Conservation (phyloP, 2,797 vertebrate genomes). For the Rhyacichthys aspro region DNA sequence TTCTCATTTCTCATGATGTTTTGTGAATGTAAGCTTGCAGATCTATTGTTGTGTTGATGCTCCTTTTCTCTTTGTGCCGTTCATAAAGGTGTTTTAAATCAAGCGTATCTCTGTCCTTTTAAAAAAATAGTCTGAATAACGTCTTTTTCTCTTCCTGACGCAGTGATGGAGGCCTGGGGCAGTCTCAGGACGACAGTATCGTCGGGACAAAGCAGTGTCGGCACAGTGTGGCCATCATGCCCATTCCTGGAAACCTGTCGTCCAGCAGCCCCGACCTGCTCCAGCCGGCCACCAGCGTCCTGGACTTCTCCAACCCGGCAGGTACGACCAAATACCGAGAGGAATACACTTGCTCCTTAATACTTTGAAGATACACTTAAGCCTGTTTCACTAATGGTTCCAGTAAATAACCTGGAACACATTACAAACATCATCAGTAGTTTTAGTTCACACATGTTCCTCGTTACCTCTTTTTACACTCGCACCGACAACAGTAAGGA, state of each 20-base stretch:
- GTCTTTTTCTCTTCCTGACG: slow-evolving; percentile 5
- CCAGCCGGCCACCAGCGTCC: slow-evolving; percentile 88
- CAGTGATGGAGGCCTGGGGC: slow-evolving; percentile 90
- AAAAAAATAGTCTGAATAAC: slow-evolving; percentile 12
- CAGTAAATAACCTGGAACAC: too few relatives aligned
- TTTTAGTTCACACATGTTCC: too few relatives aligned
- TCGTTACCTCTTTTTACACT: too few relatives aligned
- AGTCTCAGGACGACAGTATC: slow-evolving; percentile 98
- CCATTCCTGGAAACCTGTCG: slow-evolving; percentile 91
- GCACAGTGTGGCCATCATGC: slow-evolving; percentile 96
- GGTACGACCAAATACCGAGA: slow-evolving; percentile 38
- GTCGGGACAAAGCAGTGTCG: slow-evolving; percentile 94
- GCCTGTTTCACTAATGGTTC: too few relatives aligned
- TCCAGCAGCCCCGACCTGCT: slow-evolving; percentile 96
- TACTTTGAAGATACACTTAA: too few relatives aligned
- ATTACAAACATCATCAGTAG: too few relatives aligned
- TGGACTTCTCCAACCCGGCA: slow-evolving; percentile 91
- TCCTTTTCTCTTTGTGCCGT: slow-evolving; percentile 37
- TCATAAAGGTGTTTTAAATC: slow-evolving; percentile 44
- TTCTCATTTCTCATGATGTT: slow-evolving; percentile 6
- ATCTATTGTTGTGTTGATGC: slow-evolving; percentile 36
- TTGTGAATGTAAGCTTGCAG: slow-evolving; percentile 28
- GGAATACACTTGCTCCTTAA: background rate
- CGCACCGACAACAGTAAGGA: too few relatives aligned
- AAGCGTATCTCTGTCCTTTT: background rate